A percentile compares a stretch with the other conserved stretches of the same genome.
Evolutionary conservation across 2,888 invertebrate species (phyloP).

Genomic region (Dromius quadrimaculatus): DNA sequence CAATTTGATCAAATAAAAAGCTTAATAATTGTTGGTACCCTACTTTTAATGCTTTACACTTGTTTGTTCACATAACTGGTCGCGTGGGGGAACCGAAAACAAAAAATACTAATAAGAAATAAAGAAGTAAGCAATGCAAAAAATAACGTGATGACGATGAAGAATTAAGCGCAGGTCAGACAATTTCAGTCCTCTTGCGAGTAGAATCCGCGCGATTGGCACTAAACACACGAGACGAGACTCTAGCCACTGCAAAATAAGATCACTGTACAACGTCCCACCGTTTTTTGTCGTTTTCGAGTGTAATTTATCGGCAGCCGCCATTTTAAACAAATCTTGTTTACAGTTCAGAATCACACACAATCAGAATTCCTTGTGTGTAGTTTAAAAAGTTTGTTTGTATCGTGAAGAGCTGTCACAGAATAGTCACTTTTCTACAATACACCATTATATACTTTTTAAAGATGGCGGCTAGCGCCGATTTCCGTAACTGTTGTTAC

Average conservation of each 20-base stretch:
- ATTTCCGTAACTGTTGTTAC: constrained; percentile 64
- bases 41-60: constrained; percentile 32
- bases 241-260: constrained; percentile 49
- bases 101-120: constrained; percentile 8
- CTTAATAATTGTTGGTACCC: constrained; percentile 1
- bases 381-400: constrained; percentile 49
- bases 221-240: constrained; percentile 44
- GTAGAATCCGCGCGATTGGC: constrained; percentile 42
- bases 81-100: constrained; percentile 9
- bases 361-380: constrained; percentile 40
- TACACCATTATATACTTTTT: constrained; percentile 46
- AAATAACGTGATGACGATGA: constrained; percentile 7
- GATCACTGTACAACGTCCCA: constrained; percentile 40
- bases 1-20: constrained; percentile 26
- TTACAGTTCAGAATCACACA: constrained; percentile 45
- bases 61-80: constrained; percentile 40
- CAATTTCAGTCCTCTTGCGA: constrained; percentile 7
- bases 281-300: background rate
- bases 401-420: constrained; percentile 44
- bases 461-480: constrained; percentile 61
- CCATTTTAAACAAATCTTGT: constrained; percentile 44
- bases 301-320: constrained; percentile 30
- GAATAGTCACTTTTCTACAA: constrained; percentile 48
- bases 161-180: constrained; percentile 5
- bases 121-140: constrained; percentile 1